Percentiles rank a stretch among this genome's conserved stretches.
Conservation (phyloP, 2,113 vertebrate genomes). For the Cryptomyrus ogoouensis region DNA sequence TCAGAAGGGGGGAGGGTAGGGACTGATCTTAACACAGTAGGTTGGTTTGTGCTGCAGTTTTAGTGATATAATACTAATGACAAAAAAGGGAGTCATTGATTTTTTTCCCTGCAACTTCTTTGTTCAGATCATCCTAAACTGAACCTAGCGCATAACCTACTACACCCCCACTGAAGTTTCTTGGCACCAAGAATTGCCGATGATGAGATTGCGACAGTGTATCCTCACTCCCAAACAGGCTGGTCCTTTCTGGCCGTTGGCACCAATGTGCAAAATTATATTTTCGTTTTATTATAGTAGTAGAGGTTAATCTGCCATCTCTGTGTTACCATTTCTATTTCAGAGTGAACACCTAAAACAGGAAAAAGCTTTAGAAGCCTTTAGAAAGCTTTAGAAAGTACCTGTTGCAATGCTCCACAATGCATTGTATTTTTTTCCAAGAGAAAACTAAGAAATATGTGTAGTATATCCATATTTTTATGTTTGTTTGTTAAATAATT, state of each 20-base stretch:
- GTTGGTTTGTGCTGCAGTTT: background rate
- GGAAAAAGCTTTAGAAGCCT: background rate
- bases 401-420: background rate
- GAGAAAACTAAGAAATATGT: background rate
- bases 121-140: background rate
- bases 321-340: background rate
- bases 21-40: background rate
- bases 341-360: background rate
- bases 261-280: slow-evolving; percentile 43
- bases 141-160: background rate
- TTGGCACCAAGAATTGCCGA: slow-evolving; percentile 44
- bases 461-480: background rate
- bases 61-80: background rate
- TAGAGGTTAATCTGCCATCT: slow-evolving; percentile 6
- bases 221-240: slow-evolving; percentile 23
- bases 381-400: background rate
- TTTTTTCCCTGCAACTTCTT: background rate
- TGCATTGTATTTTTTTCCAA: background rate
- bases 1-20: background rate
- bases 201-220: slow-evolving; percentile 26
- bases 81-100: background rate
- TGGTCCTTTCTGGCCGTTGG: background rate
- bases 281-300: slow-evolving; percentile 36
- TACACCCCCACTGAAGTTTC: slow-evolving; percentile 29
- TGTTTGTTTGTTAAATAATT: background rate